A percentile compares a stretch with the other conserved stretches of the same genome.
These are phyloP conservation scores for Hirtodrosophila duncani DNA, from an alignment of 2,888 invertebrate species.

Conservation along the genomic window DNA sequence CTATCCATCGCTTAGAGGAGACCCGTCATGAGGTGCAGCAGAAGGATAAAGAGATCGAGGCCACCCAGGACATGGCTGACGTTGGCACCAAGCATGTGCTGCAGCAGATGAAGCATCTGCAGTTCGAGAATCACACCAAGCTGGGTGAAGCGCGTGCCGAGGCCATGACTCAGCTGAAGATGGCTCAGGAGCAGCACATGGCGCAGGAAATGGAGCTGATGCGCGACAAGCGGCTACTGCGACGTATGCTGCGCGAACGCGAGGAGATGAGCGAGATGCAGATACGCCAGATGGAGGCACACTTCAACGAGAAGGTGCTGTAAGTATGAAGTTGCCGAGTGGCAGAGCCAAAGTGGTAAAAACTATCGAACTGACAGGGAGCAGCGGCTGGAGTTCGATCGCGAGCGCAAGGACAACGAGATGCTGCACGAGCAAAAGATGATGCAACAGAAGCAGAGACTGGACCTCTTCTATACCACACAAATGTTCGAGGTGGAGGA, in stretches of 20 bases:
- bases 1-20: slow-evolving; percentile 64
- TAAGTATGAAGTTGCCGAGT: no score
- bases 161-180: slow-evolving; percentile 88
- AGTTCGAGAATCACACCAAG: slow-evolving; percentile 93
- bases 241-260: slow-evolving; percentile 80
- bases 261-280: slow-evolving; percentile 78
- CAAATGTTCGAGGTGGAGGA: slow-evolving; percentile 94
- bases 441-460: slow-evolving; percentile 84
- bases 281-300: slow-evolving; percentile 75
- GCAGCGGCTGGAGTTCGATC: slow-evolving; percentile 83
- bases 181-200: slow-evolving; percentile 89
- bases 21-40: slow-evolving; percentile 80
- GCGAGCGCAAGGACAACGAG: slow-evolving; percentile 83
- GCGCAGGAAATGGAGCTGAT: slow-evolving; percentile 87
- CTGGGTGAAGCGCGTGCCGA: slow-evolving; percentile 91
- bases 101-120: slow-evolving; percentile 94
- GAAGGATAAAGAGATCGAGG: slow-evolving; percentile 92
- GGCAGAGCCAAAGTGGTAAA: no score
- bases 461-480: slow-evolving; percentile 86
- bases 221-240: slow-evolving; percentile 80
- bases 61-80: slow-evolving; percentile 91
- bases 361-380: no score
- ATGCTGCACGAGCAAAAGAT: slow-evolving; percentile 82
- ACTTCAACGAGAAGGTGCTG: slow-evolving; percentile 73
- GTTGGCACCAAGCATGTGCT: slow-evolving; percentile 91